Evolutionary conservation across 1,140 invertebrate species (phyloP).

Genomic region (Euborellia annulipes): DNA sequence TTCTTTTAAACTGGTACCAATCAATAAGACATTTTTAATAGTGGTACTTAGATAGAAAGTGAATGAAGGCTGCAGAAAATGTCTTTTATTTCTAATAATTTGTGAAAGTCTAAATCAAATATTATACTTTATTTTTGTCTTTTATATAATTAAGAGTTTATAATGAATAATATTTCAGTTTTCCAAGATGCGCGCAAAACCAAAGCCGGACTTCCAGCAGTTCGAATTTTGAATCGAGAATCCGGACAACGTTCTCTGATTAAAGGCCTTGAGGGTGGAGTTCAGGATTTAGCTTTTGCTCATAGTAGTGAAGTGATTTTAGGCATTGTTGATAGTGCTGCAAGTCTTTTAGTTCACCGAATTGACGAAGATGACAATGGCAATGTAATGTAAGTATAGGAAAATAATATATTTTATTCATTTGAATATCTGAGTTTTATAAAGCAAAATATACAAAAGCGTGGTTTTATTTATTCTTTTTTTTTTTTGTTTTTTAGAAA

Average conservation of each 20-base stretch:
- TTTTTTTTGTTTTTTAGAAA: not conserved
- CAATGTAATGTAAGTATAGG: conserved; percentile 19
- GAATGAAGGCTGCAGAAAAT: no score
- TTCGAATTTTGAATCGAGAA: conserved; percentile 62
- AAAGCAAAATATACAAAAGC: conserved; percentile 1
- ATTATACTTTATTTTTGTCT: no score
- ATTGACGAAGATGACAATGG: conserved; percentile 37
- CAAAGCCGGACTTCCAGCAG: no score
- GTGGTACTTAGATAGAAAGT: no score
- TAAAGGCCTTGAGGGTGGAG: conserved; percentile 69
- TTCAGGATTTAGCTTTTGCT: conserved; percentile 81
- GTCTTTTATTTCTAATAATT: no score
- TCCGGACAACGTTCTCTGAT: conserved; percentile 60
- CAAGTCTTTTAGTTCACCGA: conserved; percentile 65
- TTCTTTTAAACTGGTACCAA: no score
- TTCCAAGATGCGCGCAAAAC: no score
- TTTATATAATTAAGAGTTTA: no score
- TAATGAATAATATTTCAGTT: no score
- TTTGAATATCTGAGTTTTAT: not conserved
- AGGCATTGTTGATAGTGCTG: conserved; percentile 70
- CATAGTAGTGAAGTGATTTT: conserved; percentile 58
- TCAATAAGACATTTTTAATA: no score
- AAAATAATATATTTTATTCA: conserved; percentile 4
- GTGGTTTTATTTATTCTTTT: conserved; percentile 20
- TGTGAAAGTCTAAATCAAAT: no score